Percentiles rank a stretch among this genome's conserved stretches.
These are phyloP conservation scores for Rhamnusium bicolor DNA, from an alignment of 2,888 invertebrate species.

Conservation along the genomic window DNA sequence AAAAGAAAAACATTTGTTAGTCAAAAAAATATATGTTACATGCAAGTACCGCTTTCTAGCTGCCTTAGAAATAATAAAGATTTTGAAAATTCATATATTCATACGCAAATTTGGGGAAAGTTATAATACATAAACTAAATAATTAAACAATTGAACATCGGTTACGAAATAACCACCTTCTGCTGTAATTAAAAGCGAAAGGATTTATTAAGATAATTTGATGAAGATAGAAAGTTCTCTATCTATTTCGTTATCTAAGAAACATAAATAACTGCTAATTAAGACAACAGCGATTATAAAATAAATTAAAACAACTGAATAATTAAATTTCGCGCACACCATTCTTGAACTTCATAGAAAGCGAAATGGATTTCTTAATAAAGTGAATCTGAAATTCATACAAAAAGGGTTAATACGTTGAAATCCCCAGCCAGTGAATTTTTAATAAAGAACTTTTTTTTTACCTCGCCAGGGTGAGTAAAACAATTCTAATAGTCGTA, in stretches of 20 bases:
- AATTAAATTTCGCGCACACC: not conserved
- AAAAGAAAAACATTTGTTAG: no score
- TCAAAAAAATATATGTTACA: no score
- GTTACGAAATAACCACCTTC: not conserved
- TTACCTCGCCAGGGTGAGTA: no score
- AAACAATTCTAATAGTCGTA: no score
- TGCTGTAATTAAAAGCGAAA: not conserved
- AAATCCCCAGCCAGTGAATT: no score
- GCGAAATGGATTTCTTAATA: not conserved
- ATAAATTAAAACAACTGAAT: not conserved
- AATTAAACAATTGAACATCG: no score
- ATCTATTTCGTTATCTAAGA: not conserved
- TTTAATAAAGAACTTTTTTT: no score
- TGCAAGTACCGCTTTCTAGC: no score
- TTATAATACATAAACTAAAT: no score
- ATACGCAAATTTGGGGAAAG: not conserved
- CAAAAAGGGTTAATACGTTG: no score
- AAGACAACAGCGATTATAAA: not conserved
- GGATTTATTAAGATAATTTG: not conserved
- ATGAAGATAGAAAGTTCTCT: not conserved
- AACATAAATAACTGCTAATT: conserved; percentile 1
- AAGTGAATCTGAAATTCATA: not conserved
- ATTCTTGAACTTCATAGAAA: not conserved
- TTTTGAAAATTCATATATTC: no score
- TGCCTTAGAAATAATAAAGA: no score